Evolutionary conservation across 2,888 invertebrate genomes (phyloP).

Genomic region (Conops quadrifasciatus): DNA sequence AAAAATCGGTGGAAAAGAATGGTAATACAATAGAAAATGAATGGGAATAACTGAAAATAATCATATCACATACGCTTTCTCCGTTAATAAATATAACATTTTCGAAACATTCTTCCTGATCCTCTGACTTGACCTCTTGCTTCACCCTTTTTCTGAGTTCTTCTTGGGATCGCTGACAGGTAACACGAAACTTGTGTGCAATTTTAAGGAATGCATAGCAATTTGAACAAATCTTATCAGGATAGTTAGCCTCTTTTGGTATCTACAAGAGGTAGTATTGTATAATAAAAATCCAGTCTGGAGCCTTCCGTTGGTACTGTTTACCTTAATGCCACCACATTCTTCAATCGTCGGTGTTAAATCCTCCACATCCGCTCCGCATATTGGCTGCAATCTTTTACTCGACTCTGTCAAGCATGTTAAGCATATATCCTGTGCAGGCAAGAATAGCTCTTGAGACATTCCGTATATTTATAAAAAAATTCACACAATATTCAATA

Average conservation of each 20-base stretch:
- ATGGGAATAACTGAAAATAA: background rate
- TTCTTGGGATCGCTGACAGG: conserved; percentile 23
- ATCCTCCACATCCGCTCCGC: background rate
- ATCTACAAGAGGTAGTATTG: conserved; percentile 3
- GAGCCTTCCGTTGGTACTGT: background rate
- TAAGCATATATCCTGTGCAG: conserved; percentile 6
- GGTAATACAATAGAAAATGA: background rate
- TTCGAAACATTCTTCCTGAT: conserved; percentile 7
- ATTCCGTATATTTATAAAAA: conserved; percentile 3
- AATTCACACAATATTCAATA: background rate
- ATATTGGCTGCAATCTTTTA: conserved; percentile 14
- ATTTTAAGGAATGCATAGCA: conserved; percentile 18
- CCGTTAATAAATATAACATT: background rate
- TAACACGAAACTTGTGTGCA: conserved; percentile 20
- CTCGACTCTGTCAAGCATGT: conserved; percentile 19
- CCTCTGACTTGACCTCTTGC: conserved; percentile 7
- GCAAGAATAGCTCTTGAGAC: background rate
- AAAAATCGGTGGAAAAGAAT: background rate
- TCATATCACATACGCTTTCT: background rate
- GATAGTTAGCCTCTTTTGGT: conserved; percentile 8
- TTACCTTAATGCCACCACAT: conserved; percentile 28
- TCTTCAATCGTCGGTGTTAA: conserved; percentile 17
- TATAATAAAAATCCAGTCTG: background rate
- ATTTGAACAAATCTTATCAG: conserved; percentile 18
- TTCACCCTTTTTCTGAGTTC: conserved; percentile 1